Conservation (phyloP, 2,797 vertebrate species). For the Falco novaeseelandiae region DNA sequence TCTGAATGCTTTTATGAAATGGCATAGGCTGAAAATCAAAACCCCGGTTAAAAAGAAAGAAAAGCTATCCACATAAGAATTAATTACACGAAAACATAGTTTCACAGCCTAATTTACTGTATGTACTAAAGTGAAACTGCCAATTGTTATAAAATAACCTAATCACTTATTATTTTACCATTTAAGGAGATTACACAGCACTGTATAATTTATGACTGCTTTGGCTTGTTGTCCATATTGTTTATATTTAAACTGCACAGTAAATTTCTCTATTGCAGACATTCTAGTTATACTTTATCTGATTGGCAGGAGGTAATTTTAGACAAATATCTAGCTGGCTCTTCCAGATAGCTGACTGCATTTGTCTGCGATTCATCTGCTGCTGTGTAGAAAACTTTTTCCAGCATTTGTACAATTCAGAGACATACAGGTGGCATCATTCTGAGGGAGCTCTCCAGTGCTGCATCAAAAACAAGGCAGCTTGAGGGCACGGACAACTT, state of each 20-base stretch:
- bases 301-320: background rate
- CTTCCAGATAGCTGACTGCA: background rate
- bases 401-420: background rate
- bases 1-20: background rate
- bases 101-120: background rate
- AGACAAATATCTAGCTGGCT: background rate
- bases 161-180: background rate
- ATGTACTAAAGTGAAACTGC: background rate
- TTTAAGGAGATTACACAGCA: background rate
- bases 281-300: background rate
- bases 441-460: background rate
- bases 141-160: background rate
- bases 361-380: background rate
- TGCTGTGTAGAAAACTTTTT: background rate
- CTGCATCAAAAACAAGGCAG: background rate
- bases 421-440: rapidly evolving
- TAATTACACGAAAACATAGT: background rate
- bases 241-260: background rate
- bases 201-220: background rate
- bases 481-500: background rate
- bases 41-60: background rate
- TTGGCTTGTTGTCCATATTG: background rate
- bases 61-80: background rate
- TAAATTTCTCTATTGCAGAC: background rate
- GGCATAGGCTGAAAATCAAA: background rate